Evolutionary conservation across 2,797 vertebrate species (phyloP).

Genomic region (Benthosema pterotum): DNA sequence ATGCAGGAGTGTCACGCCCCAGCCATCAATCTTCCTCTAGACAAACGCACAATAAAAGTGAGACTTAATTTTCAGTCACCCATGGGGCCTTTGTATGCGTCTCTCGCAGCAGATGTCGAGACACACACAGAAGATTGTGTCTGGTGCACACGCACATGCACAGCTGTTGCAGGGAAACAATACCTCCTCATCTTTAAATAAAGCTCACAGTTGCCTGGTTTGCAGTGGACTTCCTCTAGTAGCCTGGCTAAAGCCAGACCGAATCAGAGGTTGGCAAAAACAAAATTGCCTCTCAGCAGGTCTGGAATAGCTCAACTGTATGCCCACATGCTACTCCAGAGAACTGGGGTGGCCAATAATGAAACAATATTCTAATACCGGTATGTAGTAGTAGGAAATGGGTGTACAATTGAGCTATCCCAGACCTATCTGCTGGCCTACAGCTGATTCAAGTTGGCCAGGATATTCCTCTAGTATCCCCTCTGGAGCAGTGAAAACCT

Average conservation of each 20-base stretch:
- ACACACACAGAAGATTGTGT: conserved; percentile 35
- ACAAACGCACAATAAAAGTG: conserved; percentile 57
- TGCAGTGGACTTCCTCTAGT: background rate
- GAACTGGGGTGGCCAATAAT: too few relatives aligned
- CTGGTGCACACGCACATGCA: conserved; percentile 41
- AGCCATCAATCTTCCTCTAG: conserved; percentile 47
- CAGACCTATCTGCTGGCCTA: too few relatives aligned
- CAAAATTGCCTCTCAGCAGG: too few relatives aligned
- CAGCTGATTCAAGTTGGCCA: too few relatives aligned
- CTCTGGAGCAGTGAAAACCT: background rate
- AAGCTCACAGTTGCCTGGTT: conserved; percentile 42
- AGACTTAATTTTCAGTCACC: conserved; percentile 54
- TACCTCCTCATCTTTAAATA: conserved; percentile 60
- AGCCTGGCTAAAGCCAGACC: too few relatives aligned
- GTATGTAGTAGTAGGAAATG: too few relatives aligned
- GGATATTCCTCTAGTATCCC: background rate
- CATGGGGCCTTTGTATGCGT: conserved; percentile 26
- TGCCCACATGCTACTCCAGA: too few relatives aligned
- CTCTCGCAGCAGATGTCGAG: conserved; percentile 48
- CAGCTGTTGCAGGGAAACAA: conserved; percentile 64
- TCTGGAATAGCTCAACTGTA: too few relatives aligned
- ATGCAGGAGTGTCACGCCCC: conserved; percentile 36
- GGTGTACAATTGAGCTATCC: too few relatives aligned
- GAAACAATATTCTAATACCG: too few relatives aligned
- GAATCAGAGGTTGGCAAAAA: too few relatives aligned